Base-by-base conservation (phyloP, 2,888 invertebrate species). In the Tinea trinotella region DNA sequence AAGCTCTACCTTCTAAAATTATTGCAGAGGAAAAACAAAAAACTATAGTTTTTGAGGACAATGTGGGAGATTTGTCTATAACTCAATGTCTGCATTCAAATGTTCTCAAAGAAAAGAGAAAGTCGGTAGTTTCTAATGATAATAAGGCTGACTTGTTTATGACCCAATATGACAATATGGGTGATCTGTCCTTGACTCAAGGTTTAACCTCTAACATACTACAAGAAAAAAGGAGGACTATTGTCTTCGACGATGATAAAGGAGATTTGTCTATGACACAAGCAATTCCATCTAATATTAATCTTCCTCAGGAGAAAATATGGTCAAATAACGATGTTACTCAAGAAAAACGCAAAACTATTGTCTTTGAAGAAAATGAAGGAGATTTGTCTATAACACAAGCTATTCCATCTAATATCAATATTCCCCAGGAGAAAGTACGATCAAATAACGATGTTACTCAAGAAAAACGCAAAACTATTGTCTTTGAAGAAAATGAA, bases 231-330 rank as follows among this genome's bases (percentile, higher is more conserved):
- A 57, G 59, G 52, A 58, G 55, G 40, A 62, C 63, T 6, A 61
- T 63, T 10, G 55, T 62, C 1, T 62, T 59, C 53, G 57, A 59
- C 12, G 50, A 58, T 22, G 59, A 60, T 18, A 53, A 64, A 7
- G 52, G 57, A 15, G 63, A 69, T 49, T 58, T 70, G 12, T 70
- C 68, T 6, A 62, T 66, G 53, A 71, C 67, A 3, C 61, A 71
- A 60, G 62, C 61, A 6, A 7, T 40, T 40, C 40, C 40, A n/a
- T 48, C 58, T 4, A 62, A 61, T 17, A 59, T 60, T n/a, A n/a
- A n/a, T n/a, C n/a, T n/a, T n/a, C n/a, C n/a, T n/a, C n/a, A n/a
- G n/a, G n/a, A n/a, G n/a, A n/a, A n/a, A n/a, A n/a, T n/a, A n/a
- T n/a, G n/a, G n/a, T n/a, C n/a, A n/a, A n/a, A n/a, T n/a, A n/a